Percentiles rank a stretch among this genome's conserved stretches.
Conservation (phyloP, 1,140 invertebrate species). For the Drosophila athabasca region DNA sequence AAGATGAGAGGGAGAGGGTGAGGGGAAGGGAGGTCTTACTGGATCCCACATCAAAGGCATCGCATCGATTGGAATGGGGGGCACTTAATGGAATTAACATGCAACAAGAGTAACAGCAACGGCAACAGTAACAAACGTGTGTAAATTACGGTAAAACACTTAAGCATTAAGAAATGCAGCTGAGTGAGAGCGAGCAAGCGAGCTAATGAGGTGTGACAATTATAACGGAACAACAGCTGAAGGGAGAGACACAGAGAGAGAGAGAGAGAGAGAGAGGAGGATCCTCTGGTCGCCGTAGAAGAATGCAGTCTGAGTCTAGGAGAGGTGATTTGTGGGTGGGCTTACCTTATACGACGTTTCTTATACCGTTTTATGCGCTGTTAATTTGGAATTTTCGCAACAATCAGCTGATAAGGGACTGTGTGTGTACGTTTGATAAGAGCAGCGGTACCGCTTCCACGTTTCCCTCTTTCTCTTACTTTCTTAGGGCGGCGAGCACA, state of each 20-base stretch:
- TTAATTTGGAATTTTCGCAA: conserved; percentile 37
- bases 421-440: conserved; percentile 34
- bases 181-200: conserved; percentile 19
- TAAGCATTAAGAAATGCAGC: conserved; percentile 59
- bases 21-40: neutral
- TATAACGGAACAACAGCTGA: conserved; percentile 36
- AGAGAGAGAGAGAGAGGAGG: conserved; percentile 3
- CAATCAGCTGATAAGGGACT: conserved; percentile 49
- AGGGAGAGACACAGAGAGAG: neutral
- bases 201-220: conserved; percentile 73
- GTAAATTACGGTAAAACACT: conserved; percentile 59
- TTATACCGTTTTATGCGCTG: conserved; percentile 5
- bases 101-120: conserved; percentile 12
- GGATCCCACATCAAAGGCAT: conserved; percentile 6
- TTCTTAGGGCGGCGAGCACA: neutral
- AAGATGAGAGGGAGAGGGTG: neutral
- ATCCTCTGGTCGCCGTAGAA: neutral
- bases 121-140: conserved; percentile 41
- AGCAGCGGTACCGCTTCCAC: conserved; percentile 5
- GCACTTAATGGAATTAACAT: conserved; percentile 51
- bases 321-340: no score
- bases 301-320: no score
- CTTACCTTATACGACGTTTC: no score
- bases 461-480: conserved; percentile 15
- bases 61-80: neutral